Evolutionary conservation across 2,888 invertebrate genomes (phyloP).

Genomic region (Tenthredo amoena): DNA sequence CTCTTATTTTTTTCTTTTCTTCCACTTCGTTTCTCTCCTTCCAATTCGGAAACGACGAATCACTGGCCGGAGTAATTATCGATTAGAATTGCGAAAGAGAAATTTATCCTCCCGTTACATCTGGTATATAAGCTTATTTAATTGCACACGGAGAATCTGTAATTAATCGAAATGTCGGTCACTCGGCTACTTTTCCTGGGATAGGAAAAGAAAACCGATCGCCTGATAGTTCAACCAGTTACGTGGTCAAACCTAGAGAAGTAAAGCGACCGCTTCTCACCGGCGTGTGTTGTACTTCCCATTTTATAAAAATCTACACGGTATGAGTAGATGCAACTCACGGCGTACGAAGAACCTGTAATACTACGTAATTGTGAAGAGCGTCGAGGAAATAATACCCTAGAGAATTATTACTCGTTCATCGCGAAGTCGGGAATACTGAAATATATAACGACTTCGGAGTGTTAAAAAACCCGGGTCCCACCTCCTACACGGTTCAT

Average conservation of each 20-base stretch:
- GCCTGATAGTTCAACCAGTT: slow-evolving; percentile 42
- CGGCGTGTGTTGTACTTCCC: background rate
- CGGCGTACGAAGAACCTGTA: background rate
- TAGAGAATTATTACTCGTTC: background rate
- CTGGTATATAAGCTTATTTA: slow-evolving; percentile 19
- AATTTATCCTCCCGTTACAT: slow-evolving; percentile 15
- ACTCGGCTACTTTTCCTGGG: background rate
- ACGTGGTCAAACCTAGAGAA: background rate
- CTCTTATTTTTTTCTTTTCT: background rate
- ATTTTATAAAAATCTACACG: background rate
- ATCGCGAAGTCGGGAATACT: background rate
- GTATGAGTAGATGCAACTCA: background rate
- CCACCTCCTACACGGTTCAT: background rate
- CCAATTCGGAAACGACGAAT: background rate
- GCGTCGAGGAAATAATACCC: background rate
- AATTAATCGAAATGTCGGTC: slow-evolving; percentile 16
- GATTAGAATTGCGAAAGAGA: slow-evolving; percentile 30
- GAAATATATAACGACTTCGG: background rate
- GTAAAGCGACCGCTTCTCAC: background rate
- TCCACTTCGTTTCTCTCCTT: background rate
- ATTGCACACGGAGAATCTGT: slow-evolving; percentile 26
- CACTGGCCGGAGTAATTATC: background rate
- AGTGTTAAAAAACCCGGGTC: background rate
- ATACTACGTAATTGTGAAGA: background rate
- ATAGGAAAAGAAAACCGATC: background rate